These are phyloP conservation scores for Yponomeuta sedellus DNA, from an alignment of 2,888 invertebrate species.

Conservation along the genomic window DNA sequence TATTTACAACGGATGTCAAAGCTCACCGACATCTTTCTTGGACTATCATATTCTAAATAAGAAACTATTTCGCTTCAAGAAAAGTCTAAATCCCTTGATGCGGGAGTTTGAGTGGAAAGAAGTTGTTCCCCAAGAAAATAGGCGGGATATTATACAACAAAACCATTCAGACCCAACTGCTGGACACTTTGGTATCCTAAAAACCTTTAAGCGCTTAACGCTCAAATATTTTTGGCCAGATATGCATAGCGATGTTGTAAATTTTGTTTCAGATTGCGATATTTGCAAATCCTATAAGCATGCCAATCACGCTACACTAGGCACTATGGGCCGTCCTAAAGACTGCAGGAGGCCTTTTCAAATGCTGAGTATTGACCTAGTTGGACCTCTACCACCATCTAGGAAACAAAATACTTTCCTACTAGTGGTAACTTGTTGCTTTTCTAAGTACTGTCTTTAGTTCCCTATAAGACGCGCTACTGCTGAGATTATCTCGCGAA, in stretches of 20 bases:
- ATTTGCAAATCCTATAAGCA: conserved; percentile 22
- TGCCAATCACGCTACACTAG: conserved; percentile 21
- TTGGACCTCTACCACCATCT: conserved; percentile 23
- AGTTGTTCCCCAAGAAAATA: background rate
- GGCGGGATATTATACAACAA: background rate
- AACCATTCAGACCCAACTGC: background rate
- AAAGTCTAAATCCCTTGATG: background rate
- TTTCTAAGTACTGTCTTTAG: conserved; percentile 22
- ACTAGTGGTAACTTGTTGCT: conserved; percentile 24
- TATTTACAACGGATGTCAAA: background rate
- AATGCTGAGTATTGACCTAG: conserved; percentile 20
- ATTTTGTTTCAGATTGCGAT: conserved; percentile 21
- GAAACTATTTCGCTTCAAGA: background rate
- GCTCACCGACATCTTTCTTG: background rate
- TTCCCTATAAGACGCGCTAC: conserved; percentile 20
- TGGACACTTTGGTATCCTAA: conserved; percentile 19
- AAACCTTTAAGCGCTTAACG: conserved; percentile 26
- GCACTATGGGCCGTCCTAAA: conserved; percentile 26
- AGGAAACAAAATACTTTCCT: conserved; percentile 21
- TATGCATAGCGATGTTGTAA: conserved; percentile 24
- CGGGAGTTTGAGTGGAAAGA: conserved; percentile 11
- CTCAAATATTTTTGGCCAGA: conserved; percentile 14
- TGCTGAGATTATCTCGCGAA: conserved; percentile 16
- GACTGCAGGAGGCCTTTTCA: conserved; percentile 24
- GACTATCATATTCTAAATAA: background rate